Evolutionary conservation across 2,113 vertebrate species (phyloP).

Genomic region (Trinectes maculatus): DNA sequence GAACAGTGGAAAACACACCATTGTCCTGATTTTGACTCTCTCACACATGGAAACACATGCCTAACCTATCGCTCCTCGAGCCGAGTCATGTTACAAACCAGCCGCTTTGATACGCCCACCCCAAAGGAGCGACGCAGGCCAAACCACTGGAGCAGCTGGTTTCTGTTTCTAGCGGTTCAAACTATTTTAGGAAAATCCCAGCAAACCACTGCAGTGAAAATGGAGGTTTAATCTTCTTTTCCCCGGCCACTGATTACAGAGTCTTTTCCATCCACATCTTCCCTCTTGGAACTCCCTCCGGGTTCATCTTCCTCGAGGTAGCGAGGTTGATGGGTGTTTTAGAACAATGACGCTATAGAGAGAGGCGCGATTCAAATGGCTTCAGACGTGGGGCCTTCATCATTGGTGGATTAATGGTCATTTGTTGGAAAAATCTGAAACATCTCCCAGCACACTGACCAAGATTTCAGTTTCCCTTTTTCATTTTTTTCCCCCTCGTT

Average conservation of each 20-base stretch:
- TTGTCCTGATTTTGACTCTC: constrained; percentile 16
- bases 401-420: constrained; percentile 13
- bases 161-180: constrained; percentile 66
- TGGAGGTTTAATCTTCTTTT: not conserved
- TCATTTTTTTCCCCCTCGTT: not conserved
- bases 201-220: constrained; percentile 36
- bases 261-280: constrained; percentile 40
- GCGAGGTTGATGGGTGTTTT: not conserved
- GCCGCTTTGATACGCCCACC: constrained; percentile 67
- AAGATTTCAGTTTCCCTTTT: too few relatives aligned
- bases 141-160: constrained; percentile 73
- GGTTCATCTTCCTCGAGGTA: not conserved
- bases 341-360: constrained; percentile 24
- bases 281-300: constrained; percentile 16
- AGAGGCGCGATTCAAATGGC: constrained; percentile 22
- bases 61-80: constrained; percentile 43
- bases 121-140: constrained; percentile 21
- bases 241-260: constrained; percentile 44
- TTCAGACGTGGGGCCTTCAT: not conserved
- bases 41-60: constrained; percentile 8
- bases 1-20: not conserved
- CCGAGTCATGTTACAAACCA: constrained; percentile 67
- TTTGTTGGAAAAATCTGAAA: too few relatives aligned
- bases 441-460: too few relatives aligned
- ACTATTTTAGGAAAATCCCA: constrained; percentile 66